These are phyloP conservation scores for Alloplasta piceator DNA, from an alignment of 2,888 invertebrate species.

Conservation along the genomic window DNA sequence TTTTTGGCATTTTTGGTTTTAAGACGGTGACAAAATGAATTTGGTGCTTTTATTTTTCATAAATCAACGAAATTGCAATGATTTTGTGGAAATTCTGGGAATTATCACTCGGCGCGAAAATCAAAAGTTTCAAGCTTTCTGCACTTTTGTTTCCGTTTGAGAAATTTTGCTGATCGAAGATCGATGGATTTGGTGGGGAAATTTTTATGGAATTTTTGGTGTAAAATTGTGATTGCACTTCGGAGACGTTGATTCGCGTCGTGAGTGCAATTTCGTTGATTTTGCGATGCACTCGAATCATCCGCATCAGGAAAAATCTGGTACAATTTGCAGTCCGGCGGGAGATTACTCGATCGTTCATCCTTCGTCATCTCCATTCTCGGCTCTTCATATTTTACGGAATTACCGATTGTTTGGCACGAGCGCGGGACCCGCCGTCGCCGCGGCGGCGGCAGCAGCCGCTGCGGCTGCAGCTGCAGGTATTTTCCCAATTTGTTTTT, in stretches of 20 bases:
- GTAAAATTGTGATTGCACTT: too few relatives aligned
- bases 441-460: slow-evolving; percentile 69
- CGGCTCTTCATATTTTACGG: slow-evolving; percentile 87
- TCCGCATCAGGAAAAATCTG: slow-evolving; percentile 44
- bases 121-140: too few relatives aligned
- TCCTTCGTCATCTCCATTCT: slow-evolving; percentile 81
- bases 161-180: background rate
- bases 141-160: too few relatives aligned
- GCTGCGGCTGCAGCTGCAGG: slow-evolving; percentile 68
- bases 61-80: too few relatives aligned
- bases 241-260: too few relatives aligned
- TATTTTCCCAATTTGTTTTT: slow-evolving; percentile 5
- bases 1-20: too few relatives aligned
- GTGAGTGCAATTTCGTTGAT: too few relatives aligned
- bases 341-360: slow-evolving; percentile 54
- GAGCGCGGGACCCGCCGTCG: slow-evolving; percentile 84
- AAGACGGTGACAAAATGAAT: too few relatives aligned
- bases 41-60: too few relatives aligned
- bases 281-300: slow-evolving; percentile 53
- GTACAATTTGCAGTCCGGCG: slow-evolving; percentile 39
- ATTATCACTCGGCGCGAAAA: too few relatives aligned
- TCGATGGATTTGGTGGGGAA: slow-evolving; percentile 24
- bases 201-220: background rate
- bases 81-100: too few relatives aligned
- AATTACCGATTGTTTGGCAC: slow-evolving; percentile 88